Evolutionary conservation across 2,113 vertebrate genomes (phyloP), one percentile per base, ranked within the genome.

Genomic region (Aptenodytes forsteri): DNA sequence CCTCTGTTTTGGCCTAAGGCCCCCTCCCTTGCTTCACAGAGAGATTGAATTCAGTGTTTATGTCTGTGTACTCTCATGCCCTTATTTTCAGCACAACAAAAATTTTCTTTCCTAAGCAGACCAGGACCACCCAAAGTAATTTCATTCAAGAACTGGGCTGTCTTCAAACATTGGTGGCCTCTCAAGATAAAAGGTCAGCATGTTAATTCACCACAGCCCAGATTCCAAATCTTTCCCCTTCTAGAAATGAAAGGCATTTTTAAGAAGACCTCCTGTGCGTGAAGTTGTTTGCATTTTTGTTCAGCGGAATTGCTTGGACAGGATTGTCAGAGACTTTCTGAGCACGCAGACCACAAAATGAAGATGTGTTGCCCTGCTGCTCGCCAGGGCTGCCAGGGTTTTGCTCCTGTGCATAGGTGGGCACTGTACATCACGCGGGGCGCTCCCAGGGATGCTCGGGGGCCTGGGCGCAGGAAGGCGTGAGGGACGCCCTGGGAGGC

Each of bases 181-280:
- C 83, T 86, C 36, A 90, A 89, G 75, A 97, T 97, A 92, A 96
- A 95, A 97, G 93, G 82, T 97, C 97, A 97, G 86, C 36, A 58
- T 86, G 94, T 77, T 97, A 98, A 97, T 96, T 95, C 75, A 72
- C 87, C 72, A 54, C 83, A 95, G 93, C 95, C 55, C 87, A 93
- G 89, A 93, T 77, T 88, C 49, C 83, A 91, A 62, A 86, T 95
- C 56, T 83, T 75, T 78, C 36, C 44, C 44, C 44, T 86, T 81
- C 87, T 19, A 59, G 85, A 96, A 96, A 95, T 88, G 76, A 91
- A 94, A 93, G 92, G 85, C 92, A 95, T 89, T 96, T 97, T 94
- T 84, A 88, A 95, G 92, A 95, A 92, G 79, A 91, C 93, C 87
- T 91, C 62, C 78, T 92, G 78, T 78, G 67, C 8, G 9, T 96